Evolutionary conservation across 2,113 vertebrate species (phyloP).

Genomic region (Artemisiospiza belli): DNA sequence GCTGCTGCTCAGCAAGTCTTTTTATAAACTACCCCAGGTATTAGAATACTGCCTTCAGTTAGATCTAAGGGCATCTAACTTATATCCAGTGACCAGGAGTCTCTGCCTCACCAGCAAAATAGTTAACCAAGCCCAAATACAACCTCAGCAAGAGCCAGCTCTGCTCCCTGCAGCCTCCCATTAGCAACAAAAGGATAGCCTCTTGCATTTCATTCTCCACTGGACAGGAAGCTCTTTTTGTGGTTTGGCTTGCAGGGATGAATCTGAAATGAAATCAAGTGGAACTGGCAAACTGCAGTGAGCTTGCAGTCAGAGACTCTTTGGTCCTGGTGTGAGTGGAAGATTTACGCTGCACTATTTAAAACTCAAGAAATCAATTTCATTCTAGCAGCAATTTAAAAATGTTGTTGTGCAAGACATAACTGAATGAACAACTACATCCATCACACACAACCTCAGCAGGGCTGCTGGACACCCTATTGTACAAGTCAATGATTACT

Average conservation of each 20-base stretch:
- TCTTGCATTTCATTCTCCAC: conserved; percentile 39
- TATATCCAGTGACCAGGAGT: not conserved
- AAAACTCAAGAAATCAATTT: conserved; percentile 37
- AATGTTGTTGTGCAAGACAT: not conserved
- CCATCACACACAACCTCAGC: not conserved
- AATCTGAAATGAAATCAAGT: conserved; percentile 46
- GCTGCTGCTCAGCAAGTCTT: not conserved
- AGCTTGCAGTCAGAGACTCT: not conserved
- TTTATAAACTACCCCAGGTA: not conserved
- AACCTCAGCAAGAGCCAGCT: not conserved
- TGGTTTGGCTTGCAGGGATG: not conserved
- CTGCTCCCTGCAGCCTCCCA: not conserved
- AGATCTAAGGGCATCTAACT: not conserved
- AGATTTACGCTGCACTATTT: conserved; percentile 5
- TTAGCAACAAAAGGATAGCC: not conserved
- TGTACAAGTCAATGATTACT: not conserved
- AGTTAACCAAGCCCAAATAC: not conserved
- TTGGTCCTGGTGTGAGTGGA: not conserved
- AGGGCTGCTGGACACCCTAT: not conserved
- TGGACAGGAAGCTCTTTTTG: conserved; percentile 21
- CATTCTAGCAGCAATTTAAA: not conserved
- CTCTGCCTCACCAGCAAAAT: not conserved
- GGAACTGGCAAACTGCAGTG: conserved; percentile 38
- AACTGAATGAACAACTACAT: conserved; percentile 6
- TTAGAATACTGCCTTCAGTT: not conserved